These are phyloP conservation scores for Spinus pinus DNA, from an alignment of 2,797 vertebrate species.

Conservation along the genomic window DNA sequence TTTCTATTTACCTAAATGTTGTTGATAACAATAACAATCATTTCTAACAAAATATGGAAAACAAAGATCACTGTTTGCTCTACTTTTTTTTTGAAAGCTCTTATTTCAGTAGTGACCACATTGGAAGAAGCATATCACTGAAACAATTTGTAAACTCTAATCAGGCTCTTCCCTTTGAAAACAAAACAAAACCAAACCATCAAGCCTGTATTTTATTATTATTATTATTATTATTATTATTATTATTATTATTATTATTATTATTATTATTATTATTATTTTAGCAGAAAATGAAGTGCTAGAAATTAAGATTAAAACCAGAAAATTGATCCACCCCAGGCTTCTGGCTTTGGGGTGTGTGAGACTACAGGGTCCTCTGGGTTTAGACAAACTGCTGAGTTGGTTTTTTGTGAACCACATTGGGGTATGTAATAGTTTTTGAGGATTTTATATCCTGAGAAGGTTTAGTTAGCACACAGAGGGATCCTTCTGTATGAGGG, in stretches of 20 bases:
- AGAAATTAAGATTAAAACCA: not conserved
- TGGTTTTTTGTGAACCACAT: rapidly evolving
- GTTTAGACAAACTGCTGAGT: not conserved
- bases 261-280: not conserved
- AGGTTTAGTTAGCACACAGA: too few relatives aligned
- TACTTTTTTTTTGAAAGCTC: not conserved
- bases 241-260: not conserved
- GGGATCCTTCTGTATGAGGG: not conserved
- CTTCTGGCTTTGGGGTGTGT: not conserved
- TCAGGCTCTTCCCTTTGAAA: not conserved
- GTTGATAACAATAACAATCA: not conserved
- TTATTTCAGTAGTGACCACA: not conserved
- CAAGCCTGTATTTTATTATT: not conserved
- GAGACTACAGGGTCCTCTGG: not conserved
- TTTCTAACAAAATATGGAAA: not conserved
- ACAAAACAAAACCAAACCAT: not conserved
- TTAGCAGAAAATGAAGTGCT: not conserved
- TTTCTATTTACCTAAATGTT: not conserved
- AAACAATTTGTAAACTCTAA: not conserved
- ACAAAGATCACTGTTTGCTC: not conserved
- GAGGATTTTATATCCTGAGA: rapidly evolving
- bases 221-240: not conserved
- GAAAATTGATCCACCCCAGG: not conserved
- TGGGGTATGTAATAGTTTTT: not conserved
- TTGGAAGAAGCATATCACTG: not conserved